Evolutionary conservation across 2,797 vertebrate species (phyloP).

Genomic region (Propithecus perrieri): DNA sequence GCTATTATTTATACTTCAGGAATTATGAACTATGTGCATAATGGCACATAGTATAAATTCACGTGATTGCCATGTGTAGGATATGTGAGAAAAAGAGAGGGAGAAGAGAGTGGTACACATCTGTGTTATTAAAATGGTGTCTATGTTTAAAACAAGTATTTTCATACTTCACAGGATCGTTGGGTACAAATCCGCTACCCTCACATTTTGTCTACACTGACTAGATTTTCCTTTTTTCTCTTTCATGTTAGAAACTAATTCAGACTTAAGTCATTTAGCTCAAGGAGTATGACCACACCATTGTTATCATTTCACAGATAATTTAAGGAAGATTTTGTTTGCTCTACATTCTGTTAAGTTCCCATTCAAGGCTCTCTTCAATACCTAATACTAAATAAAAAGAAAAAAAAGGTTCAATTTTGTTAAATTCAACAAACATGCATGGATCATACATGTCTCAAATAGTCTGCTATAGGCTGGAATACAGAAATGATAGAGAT

Average conservation of each 20-base stretch:
- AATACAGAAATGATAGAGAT: background rate
- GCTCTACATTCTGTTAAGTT: background rate
- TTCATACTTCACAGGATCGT: slow-evolving; percentile 40
- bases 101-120: slow-evolving; percentile 33
- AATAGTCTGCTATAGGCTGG: background rate
- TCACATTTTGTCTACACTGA: slow-evolving; percentile 14
- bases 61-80: slow-evolving; percentile 56
- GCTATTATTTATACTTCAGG: slow-evolving; percentile 56
- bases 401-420: background rate
- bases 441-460: background rate
- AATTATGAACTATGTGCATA: slow-evolving; percentile 42
- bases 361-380: background rate
- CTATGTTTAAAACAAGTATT: slow-evolving; percentile 63
- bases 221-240: background rate
- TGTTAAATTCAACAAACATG: background rate
- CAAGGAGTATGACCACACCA: background rate
- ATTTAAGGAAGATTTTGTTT: background rate
- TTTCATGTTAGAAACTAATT: background rate
- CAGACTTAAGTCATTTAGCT: background rate
- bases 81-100: slow-evolving; percentile 32
- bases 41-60: slow-evolving; percentile 27
- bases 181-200: background rate
- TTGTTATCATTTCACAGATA: background rate
- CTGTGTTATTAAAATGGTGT: slow-evolving; percentile 65
- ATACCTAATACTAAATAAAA: background rate